Conservation (phyloP, 2,888 invertebrate species). For the Therioaphis trifolii region DNA sequence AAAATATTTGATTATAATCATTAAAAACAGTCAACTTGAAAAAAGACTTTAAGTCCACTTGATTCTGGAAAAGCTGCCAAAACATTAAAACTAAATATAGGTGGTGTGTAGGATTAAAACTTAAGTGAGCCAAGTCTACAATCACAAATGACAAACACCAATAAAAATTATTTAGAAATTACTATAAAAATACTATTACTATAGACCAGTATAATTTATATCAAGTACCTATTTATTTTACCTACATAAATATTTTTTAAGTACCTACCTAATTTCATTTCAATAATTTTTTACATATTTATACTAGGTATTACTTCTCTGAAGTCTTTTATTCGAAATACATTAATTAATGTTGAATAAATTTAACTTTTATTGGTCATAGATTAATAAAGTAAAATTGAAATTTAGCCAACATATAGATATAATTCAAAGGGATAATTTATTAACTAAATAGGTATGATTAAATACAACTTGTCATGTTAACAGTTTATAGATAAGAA, state of each 20-base stretch:
- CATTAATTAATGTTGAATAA: too few species aligned
- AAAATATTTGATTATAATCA: constrained; percentile 32
- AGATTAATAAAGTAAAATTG: neutral
- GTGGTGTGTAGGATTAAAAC: constrained; percentile 54
- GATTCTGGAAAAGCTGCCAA: constrained; percentile 60
- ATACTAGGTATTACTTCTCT: neutral
- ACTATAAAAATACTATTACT: neutral
- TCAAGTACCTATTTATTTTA: too few species aligned
- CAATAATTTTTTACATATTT: too few species aligned
- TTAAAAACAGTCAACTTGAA: constrained; percentile 33
- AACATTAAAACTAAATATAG: constrained; percentile 56
- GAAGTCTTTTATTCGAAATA: neutral
- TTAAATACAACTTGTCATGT: too few species aligned
- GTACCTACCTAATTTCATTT: too few species aligned
- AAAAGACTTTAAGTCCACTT: constrained; percentile 29
- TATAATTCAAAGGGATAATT: neutral
- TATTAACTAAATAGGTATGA: neutral
- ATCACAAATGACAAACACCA: constrained; percentile 42
- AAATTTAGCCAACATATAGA: neutral
- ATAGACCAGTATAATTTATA: neutral
- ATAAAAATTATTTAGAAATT: constrained; percentile 35
- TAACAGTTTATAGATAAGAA: too few species aligned
- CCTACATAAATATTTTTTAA: neutral
- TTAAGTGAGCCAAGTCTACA: constrained; percentile 56
- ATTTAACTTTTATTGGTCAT: neutral